Percentiles rank a stretch among this genome's conserved stretches.
Evolutionary conservation across 2,888 invertebrate species (phyloP).

Genomic region (Yponomeuta evonymella): DNA sequence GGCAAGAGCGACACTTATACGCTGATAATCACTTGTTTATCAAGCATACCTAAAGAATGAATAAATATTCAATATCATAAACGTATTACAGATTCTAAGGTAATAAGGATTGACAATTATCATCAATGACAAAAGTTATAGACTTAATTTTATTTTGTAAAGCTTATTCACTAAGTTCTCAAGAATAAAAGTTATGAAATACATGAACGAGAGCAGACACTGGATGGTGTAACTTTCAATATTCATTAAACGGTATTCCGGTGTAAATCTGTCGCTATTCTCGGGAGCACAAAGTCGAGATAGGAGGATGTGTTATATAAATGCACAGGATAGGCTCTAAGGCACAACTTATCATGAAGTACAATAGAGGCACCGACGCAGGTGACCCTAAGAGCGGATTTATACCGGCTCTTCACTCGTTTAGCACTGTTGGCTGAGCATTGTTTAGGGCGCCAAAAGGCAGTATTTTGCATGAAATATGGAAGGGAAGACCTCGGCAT

Average conservation of each 20-base stretch:
- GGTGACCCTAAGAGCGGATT: constrained; percentile 40
- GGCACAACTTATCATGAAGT: constrained; percentile 32
- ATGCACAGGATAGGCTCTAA: constrained; percentile 28
- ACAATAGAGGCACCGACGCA: constrained; percentile 40
- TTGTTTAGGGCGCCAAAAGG: neutral
- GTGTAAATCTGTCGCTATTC: constrained; percentile 17
- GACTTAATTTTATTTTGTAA: neutral
- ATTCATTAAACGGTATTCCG: constrained; percentile 6
- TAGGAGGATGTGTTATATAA: constrained; percentile 21
- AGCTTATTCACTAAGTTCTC: neutral
- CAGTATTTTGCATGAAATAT: neutral
- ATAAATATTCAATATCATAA: neutral
- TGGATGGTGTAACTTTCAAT: neutral
- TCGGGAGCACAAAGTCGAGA: constrained; percentile 25
- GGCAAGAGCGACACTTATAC: neutral
- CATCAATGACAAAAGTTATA: neutral
- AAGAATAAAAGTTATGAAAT: neutral
- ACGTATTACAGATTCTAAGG: neutral
- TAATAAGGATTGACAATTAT: neutral
- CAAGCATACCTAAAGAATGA: neutral
- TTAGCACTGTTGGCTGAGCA: constrained; percentile 17
- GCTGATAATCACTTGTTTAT: neutral
- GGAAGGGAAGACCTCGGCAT: neutral
- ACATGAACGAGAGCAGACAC: neutral
- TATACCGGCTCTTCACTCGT: constrained; percentile 32